A percentile compares a stretch with the other conserved stretches of the same genome.
These are phyloP conservation scores for Aurelia aurita DNA, from an alignment of 30 jellyfish, hydroid and myxozoan genomes.

Conservation along the genomic window DNA sequence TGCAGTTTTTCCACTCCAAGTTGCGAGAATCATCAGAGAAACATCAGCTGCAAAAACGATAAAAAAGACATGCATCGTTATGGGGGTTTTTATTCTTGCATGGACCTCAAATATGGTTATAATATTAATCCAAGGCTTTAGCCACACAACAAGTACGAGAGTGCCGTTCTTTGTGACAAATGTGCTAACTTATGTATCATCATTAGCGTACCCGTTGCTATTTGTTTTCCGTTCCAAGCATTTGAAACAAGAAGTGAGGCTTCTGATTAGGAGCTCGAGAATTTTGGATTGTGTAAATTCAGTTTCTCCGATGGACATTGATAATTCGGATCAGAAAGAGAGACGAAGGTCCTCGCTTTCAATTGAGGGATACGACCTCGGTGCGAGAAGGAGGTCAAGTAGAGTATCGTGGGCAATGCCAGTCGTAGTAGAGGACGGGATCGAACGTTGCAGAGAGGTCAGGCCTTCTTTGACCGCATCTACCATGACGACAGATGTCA, in stretches of 20 bases:
- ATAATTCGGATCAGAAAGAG: conserved; percentile 30
- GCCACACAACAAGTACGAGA: not conserved
- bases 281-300: conserved; percentile 27
- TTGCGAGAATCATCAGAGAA: conserved; percentile 74
- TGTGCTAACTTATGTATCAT: conserved; percentile 9
- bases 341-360: conserved; percentile 63
- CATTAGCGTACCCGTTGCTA: conserved; percentile 62
- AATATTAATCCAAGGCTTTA: conserved; percentile 1
- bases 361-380: conserved; percentile 66
- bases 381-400: conserved; percentile 67
- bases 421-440: conserved; percentile 56
- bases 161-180: not conserved
- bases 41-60: conserved; percentile 80
- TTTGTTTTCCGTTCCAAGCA: conserved; percentile 77
- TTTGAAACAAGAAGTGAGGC: conserved; percentile 53
- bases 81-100: conserved; percentile 52
- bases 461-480: conserved; percentile 69
- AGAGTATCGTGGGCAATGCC: conserved; percentile 81
- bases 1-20: conserved; percentile 74
- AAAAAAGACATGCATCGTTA: conserved; percentile 46
- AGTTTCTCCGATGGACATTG: conserved; percentile 48
- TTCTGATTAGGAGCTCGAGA: conserved; percentile 19
- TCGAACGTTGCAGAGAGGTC: conserved; percentile 51
- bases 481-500: conserved; percentile 47
- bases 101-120: conserved; percentile 59